These are phyloP conservation scores for Trypoxylon attenuatum DNA, from an alignment of 2,888 invertebrate genomes.

Conservation along the genomic window DNA sequence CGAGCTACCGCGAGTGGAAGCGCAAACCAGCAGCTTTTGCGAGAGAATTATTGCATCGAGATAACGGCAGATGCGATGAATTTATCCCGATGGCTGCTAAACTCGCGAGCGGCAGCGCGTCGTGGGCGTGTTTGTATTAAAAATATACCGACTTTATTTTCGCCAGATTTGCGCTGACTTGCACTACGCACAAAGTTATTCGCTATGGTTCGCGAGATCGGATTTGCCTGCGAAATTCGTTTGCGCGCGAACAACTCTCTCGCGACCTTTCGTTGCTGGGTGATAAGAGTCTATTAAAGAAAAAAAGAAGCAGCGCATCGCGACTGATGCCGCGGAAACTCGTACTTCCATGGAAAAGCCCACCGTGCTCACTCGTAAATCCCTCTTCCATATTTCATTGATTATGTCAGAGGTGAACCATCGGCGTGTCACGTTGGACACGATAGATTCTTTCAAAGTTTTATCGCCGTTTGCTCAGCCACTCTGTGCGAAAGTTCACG, in stretches of 20 bases:
- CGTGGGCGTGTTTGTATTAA: constrained; percentile 1
- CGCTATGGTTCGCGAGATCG: not conserved
- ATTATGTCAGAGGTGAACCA: constrained; percentile 6
- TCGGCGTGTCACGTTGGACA: constrained; percentile 5
- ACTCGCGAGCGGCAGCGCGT: not conserved
- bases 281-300: not conserved
- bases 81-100: not conserved
- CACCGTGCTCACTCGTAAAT: no score
- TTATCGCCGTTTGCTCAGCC: constrained; percentile 28
- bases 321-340: no score
- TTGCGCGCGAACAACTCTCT: not conserved
- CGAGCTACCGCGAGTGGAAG: not conserved
- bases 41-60: not conserved
- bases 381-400: not conserved
- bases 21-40: not conserved
- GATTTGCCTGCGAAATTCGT: not conserved
- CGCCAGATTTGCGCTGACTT: constrained; percentile 3
- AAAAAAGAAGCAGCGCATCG: no score
- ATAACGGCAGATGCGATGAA: constrained; percentile 27
- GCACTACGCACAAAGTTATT: constrained; percentile 3
- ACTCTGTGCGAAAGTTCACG: constrained; percentile 2
- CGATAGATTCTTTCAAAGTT: constrained; percentile 19
- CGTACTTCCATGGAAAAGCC: no score
- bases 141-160: constrained; percentile 15
- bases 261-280: constrained; percentile 8